These are phyloP conservation scores for Oxyruncus cristatus DNA, from an alignment of 2,113 vertebrate species.

Conservation along the genomic window DNA sequence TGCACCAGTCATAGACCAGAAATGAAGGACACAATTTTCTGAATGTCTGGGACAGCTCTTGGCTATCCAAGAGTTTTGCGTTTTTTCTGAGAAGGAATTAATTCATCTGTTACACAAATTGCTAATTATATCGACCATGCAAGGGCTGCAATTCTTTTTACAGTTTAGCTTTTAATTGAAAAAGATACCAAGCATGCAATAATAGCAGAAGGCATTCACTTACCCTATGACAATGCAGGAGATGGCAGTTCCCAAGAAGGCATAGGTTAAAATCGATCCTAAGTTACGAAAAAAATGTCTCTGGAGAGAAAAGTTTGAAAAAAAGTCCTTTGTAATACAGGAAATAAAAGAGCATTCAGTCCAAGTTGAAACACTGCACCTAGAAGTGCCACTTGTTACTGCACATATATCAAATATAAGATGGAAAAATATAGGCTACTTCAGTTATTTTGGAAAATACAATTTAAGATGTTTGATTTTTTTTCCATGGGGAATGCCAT, in stretches of 20 bases:
- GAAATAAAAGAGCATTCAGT: background rate
- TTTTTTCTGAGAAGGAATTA: background rate
- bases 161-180: background rate
- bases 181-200: background rate
- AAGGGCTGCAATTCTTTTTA: background rate
- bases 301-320: slow-evolving; percentile 65
- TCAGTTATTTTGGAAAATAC: background rate
- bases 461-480: background rate
- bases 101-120: background rate
- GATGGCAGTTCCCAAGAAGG: slow-evolving; percentile 84
- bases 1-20: background rate
- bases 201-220: slow-evolving; percentile 49
- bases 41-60: background rate
- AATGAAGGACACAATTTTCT: background rate
- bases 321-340: background rate
- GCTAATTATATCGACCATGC: background rate
- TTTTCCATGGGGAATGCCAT: background rate
- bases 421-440: background rate
- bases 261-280: slow-evolving; percentile 84
- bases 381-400: background rate
- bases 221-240: slow-evolving; percentile 84
- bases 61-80: background rate
- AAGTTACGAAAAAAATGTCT: slow-evolving; percentile 84
- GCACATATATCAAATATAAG: background rate
- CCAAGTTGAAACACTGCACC: background rate